These are phyloP conservation scores for Habrosyne pyritoides DNA, from an alignment of 2,888 invertebrate genomes.

Conservation along the genomic window DNA sequence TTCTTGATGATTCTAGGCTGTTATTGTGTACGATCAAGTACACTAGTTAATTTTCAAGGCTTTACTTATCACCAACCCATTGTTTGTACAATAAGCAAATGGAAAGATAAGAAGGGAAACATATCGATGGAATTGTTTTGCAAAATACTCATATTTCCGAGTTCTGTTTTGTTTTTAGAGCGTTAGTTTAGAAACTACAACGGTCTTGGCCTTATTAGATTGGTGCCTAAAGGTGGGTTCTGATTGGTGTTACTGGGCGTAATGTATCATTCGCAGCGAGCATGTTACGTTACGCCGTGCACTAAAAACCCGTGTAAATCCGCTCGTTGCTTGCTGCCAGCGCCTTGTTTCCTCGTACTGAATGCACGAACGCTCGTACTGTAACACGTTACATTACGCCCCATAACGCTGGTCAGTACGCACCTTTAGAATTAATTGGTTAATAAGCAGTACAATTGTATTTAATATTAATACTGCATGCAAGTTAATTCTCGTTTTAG, in stretches of 20 bases:
- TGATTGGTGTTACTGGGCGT: not conserved
- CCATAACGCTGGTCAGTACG: too few species aligned
- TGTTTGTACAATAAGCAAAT: not conserved
- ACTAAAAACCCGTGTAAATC: too few species aligned
- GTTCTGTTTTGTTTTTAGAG: not conserved
- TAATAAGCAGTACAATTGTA: too few species aligned
- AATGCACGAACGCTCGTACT: too few species aligned
- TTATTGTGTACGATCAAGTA: not conserved
- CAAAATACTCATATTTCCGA: slow-evolving; percentile 4
- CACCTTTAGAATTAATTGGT: too few species aligned
- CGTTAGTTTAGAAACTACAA: not conserved
- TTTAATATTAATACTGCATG: too few species aligned
- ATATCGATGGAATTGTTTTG: not conserved
- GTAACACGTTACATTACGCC: too few species aligned
- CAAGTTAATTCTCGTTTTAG: too few species aligned
- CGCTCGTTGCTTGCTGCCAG: too few species aligned
- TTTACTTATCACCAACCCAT: not conserved
- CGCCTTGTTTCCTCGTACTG: too few species aligned
- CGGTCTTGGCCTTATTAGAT: not conserved
- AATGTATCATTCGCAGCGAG: too few species aligned
- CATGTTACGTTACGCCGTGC: too few species aligned
- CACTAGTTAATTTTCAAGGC: not conserved
- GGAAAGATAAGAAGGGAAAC: not conserved
- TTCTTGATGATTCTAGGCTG: not conserved
- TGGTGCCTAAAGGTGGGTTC: not conserved